phyloP scores from a whole-genome alignment of 2,888 invertebrate species.

The Caenorhabditis angaria region DNA sequence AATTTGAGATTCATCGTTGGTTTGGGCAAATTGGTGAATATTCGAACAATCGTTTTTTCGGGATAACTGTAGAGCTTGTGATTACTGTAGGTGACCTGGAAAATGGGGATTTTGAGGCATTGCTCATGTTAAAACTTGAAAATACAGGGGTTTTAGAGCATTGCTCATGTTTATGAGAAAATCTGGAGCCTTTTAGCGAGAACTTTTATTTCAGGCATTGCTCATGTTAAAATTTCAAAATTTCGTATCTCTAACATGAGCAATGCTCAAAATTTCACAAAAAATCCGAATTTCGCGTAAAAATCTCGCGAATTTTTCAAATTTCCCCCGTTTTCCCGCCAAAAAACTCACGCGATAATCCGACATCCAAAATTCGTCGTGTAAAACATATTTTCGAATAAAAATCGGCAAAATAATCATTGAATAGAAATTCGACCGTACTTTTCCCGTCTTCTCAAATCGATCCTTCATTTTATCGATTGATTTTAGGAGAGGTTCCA shows the following conservation, averaged over 20 bases:
- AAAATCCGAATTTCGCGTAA: not conserved
- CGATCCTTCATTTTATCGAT: slow-evolving; percentile 51
- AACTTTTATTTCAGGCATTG: too few species aligned
- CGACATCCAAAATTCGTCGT: slow-evolving; percentile 55
- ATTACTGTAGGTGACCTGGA: slow-evolving; percentile 64
- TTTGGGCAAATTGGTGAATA: slow-evolving; percentile 62
- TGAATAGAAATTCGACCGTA: slow-evolving; percentile 22
- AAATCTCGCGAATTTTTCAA: slow-evolving; percentile 1
- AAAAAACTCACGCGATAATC: slow-evolving; percentile 61
- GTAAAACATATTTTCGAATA: slow-evolving; percentile 60
- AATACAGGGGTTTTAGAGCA: too few species aligned
- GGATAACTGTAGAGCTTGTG: slow-evolving; percentile 58
- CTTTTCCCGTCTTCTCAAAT: slow-evolving; percentile 25
- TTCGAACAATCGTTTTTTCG: slow-evolving; percentile 58
- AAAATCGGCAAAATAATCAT: slow-evolving; percentile 59
- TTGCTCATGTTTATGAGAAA: too few species aligned
- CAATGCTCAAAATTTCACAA: too few species aligned
- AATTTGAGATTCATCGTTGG: slow-evolving; percentile 47
- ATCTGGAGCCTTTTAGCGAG: too few species aligned
- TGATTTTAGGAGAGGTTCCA: slow-evolving; percentile 60
- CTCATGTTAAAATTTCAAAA: too few species aligned
- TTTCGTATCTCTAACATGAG: too few species aligned
- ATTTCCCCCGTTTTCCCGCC: not conserved
- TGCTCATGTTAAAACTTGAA: not conserved
- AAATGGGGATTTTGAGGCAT: not conserved